These are phyloP conservation scores for Resseliella maxima DNA, from an alignment of 2,888 invertebrate genomes.

Conservation along the genomic window DNA sequence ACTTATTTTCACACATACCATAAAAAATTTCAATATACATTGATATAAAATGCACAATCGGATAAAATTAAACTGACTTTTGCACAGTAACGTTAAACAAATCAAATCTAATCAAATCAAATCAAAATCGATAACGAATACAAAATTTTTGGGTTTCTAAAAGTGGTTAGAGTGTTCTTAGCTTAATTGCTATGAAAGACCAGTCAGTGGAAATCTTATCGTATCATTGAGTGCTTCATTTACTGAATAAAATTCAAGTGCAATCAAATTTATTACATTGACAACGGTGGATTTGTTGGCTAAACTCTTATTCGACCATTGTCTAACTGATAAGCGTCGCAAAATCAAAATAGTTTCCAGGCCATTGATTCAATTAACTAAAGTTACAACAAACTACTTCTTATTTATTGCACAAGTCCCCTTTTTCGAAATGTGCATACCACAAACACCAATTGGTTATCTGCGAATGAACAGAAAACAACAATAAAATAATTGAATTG, in stretches of 20 bases:
- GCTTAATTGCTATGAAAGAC: not conserved
- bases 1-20: not conserved
- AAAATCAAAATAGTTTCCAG: constrained; percentile 37
- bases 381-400: constrained; percentile 19
- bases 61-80: constrained; percentile 13
- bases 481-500: constrained; percentile 21
- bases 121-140: too few relatives aligned
- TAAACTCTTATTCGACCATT: not conserved
- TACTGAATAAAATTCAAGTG: constrained; percentile 32
- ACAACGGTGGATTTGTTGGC: not conserved
- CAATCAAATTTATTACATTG: not conserved
- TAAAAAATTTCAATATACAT: not conserved
- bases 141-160: too few relatives aligned
- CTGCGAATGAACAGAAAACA: too few relatives aligned
- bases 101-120: not conserved
- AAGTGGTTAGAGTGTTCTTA: not conserved
- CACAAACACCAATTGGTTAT: too few relatives aligned
- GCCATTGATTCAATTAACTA: constrained; percentile 22
- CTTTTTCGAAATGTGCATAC: not conserved
- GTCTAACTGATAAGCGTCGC: not conserved
- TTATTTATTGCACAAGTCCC: not conserved
- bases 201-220: not conserved
- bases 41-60: not conserved
- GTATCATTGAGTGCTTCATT: constrained; percentile 38
- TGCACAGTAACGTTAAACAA: constrained; percentile 4